These are phyloP conservation scores for Nyctibius bracteatus DNA, from an alignment of 2,113 vertebrate genomes.

Conservation along the genomic window DNA sequence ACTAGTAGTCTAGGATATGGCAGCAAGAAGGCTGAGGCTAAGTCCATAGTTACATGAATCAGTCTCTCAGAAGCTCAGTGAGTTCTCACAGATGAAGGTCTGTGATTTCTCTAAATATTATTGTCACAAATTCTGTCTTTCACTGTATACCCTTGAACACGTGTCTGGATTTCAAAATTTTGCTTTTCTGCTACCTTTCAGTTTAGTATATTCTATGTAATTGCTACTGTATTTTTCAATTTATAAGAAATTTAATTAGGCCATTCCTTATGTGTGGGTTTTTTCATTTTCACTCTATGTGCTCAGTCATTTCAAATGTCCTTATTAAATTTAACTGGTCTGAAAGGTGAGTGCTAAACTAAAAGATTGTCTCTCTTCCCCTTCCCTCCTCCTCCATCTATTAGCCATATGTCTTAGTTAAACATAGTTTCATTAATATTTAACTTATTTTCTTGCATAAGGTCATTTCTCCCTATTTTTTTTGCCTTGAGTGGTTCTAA, in stretches of 20 bases:
- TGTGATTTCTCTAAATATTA: not conserved
- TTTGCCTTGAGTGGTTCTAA: not conserved
- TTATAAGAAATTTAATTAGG: not conserved
- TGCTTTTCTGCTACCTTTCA: not conserved
- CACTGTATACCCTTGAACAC: not conserved
- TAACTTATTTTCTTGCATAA: not conserved
- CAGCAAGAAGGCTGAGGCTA: not conserved
- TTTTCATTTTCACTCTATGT: not conserved
- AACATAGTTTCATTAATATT: not conserved
- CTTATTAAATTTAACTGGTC: not conserved
- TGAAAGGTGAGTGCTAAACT: not conserved
- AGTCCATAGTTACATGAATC: not conserved
- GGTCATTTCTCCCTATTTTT: not conserved
- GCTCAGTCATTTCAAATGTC: not conserved
- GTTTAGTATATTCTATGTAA: not conserved
- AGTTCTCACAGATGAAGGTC: not conserved
- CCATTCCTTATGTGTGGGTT: not conserved
- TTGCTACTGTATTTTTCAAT: not conserved
- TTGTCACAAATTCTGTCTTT: not conserved
- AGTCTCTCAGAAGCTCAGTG: not conserved
- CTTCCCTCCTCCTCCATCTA: not conserved
- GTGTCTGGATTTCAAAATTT: not conserved
- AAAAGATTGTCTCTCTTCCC: not conserved
- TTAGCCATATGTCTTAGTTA: not conserved
- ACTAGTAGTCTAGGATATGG: not conserved